Evolutionary conservation across 2,113 vertebrate species (phyloP), one percentile per base, ranked within the genome.

Genomic region (Pygoscelis adeliae): DNA sequence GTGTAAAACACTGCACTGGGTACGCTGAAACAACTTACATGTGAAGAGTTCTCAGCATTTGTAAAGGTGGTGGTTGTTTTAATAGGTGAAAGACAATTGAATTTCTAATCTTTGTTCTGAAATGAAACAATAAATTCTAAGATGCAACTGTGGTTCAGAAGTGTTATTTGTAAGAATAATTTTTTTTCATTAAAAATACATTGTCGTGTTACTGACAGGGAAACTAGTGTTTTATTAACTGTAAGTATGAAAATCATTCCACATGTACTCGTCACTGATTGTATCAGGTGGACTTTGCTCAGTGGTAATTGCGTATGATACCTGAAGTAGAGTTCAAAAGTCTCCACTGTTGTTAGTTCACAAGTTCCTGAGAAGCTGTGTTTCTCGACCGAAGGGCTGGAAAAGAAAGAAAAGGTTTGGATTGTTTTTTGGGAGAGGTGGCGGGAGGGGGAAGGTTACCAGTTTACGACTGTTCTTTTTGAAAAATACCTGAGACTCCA

Each of bases 221-320:
- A 79, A 77, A 67, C n/a, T 18, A 18, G 49, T 58, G 13, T 67
- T 95, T 89, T 87, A 78, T 96, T 83, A 74, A 56, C 56, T 90
- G 29, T 52, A 82, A 87, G 50, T 76, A 92, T 83, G 80, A 92
- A 77, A 85, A 66, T 79, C 71, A 76, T 94, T 84, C 93, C 96
- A 85, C 40, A 30, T 34, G 81, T 81, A 0, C 91, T 71, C 5
- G n/a, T 96, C 89, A 77, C 15, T 53, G 46, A 55, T 36, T 81
- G 27, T 80, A 50, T 32, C 61, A 44, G 20, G 59, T 79, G 96
- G 97, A 98, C 97, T 98, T 97, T 97, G 97, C 86, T 78, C 94
- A 13, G 49, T 47, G 49, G 50, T 80, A 76, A 76, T 61, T 87
- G 80, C 70, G n/a, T 50, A 22, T 8, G 47, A 59, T 78, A 82